Conservation (phyloP, 2,888 invertebrate genomes). For the Bombylius discolor region DNA sequence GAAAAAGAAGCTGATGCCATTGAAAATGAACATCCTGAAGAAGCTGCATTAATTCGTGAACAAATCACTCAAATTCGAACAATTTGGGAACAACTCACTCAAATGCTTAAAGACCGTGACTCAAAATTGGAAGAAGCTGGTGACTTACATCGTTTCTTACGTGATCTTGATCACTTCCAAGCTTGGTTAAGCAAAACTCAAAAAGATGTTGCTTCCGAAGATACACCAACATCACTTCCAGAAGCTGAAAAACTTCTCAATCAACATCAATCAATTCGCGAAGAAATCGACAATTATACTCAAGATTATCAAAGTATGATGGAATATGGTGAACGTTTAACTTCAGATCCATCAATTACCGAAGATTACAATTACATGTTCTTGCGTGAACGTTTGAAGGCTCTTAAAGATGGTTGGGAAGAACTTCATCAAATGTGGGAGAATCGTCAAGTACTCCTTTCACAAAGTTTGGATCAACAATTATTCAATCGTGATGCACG, state of each 20-base stretch:
- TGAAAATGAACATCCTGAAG: conserved; percentile 88
- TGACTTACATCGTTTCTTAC: conserved; percentile 92
- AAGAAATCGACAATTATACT: conserved; percentile 98
- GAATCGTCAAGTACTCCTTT: conserved; percentile 85
- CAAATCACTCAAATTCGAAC: conserved; percentile 81
- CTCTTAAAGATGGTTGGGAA: conserved; percentile 97
- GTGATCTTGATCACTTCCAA: conserved; percentile 99
- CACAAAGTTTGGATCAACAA: conserved; percentile 89
- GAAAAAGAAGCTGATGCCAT: conserved; percentile 88
- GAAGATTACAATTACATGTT: conserved; percentile 99
- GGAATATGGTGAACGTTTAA: conserved; percentile 95
- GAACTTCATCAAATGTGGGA: conserved; percentile 99
- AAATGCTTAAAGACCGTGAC: conserved; percentile 95
- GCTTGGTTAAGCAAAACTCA: conserved; percentile 98
- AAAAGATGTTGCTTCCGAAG: conserved; percentile 96
- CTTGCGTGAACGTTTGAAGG: conserved; percentile 93
- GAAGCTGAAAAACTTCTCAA: conserved; percentile 95
- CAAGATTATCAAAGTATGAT: conserved; percentile 99
- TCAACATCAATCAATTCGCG: conserved; percentile 96
- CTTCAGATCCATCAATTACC: conserved; percentile 72
- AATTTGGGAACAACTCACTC: conserved; percentile 94
- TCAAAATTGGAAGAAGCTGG: conserved; percentile 97
- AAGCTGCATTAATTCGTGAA: conserved; percentile 79
- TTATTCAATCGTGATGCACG: conserved; percentile 93
- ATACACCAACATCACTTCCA: conserved; percentile 80